Percentiles rank a stretch among this genome's conserved stretches.
Conservation (phyloP, 1,140 invertebrate species). For the Diploscapter pachys region DNA sequence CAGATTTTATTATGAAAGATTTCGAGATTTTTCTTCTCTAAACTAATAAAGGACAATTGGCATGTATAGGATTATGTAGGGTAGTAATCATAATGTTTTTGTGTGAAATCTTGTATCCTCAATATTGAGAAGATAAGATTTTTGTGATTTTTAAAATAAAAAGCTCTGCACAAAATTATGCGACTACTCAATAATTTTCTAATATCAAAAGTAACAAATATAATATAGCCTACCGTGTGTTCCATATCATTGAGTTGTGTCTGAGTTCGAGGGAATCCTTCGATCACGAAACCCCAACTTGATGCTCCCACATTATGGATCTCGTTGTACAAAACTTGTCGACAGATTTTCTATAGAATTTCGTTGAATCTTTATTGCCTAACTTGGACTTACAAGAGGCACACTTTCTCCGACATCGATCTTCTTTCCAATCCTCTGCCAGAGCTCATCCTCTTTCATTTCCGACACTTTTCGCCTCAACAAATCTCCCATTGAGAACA, state of each 20-base stretch:
- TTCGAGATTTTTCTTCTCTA: not conserved
- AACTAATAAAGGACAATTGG: not conserved
- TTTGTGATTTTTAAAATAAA: slow-evolving; percentile 1
- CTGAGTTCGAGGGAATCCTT: slow-evolving; percentile 53
- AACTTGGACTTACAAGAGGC: slow-evolving; percentile 40
- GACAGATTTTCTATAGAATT: slow-evolving; percentile 50
- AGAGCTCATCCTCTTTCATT: slow-evolving; percentile 51
- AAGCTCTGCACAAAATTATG: not conserved
- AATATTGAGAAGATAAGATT: not conserved
- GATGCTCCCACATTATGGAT: slow-evolving; percentile 41
- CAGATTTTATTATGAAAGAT: too few species aligned
- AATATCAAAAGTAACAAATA: too few species aligned
- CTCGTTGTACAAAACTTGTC: slow-evolving; percentile 51
- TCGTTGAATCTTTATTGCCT: not conserved
- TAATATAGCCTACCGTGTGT: slow-evolving; percentile 31
- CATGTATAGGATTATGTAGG: too few species aligned
- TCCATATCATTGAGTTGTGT: slow-evolving; percentile 53
- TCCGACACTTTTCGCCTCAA: slow-evolving; percentile 49
- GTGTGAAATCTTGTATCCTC: too few species aligned
- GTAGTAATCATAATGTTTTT: too few species aligned
- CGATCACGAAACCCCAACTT: slow-evolving; percentile 56
- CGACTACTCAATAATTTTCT: too few species aligned
- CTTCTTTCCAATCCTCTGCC: slow-evolving; percentile 50
- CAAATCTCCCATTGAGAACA: slow-evolving; percentile 51
- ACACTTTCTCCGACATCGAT: slow-evolving; percentile 52